These are phyloP conservation scores for Apotomis capreana DNA, from an alignment of 2,888 invertebrate species.

Conservation along the genomic window DNA sequence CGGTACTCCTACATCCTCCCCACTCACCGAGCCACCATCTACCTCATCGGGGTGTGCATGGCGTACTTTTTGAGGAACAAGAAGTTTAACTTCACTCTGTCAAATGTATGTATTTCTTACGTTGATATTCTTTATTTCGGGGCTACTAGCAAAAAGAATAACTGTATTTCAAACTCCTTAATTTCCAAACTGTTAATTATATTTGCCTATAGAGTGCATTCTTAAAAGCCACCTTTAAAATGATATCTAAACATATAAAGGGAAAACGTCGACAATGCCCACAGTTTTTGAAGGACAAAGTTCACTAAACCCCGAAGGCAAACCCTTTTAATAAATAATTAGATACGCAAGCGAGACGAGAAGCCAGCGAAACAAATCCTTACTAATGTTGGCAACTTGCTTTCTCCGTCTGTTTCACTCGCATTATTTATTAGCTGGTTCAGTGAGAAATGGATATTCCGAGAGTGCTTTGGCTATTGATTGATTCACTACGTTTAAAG, in stretches of 20 bases:
- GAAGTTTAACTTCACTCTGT: conserved; percentile 66
- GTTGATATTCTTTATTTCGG: no score
- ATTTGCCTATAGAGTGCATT: background rate
- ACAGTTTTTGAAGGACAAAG: conserved; percentile 27
- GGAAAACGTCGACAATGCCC: background rate
- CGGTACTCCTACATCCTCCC: conserved; percentile 81
- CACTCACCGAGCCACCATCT: conserved; percentile 82
- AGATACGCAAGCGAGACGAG: conserved; percentile 26
- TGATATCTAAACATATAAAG: background rate
- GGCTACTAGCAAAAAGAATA: no score
- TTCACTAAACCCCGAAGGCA: conserved; percentile 28
- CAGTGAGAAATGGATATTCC: background rate
- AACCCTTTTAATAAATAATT: conserved; percentile 41
- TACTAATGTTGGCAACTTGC: conserved; percentile 24
- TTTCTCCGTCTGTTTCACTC: conserved; percentile 3
- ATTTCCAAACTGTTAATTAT: no score
- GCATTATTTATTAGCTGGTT: conserved; percentile 19
- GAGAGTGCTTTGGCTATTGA: background rate
- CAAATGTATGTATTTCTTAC: conserved; percentile 62
- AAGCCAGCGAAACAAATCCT: conserved; percentile 32
- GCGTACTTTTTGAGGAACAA: conserved; percentile 78
- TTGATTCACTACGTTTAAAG: background rate
- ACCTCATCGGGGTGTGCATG: conserved; percentile 81
- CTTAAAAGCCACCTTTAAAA: background rate
- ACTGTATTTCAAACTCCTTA: no score